Evolutionary conservation across 2,888 invertebrate genomes (phyloP).

Genomic region (Rapana venosa): DNA sequence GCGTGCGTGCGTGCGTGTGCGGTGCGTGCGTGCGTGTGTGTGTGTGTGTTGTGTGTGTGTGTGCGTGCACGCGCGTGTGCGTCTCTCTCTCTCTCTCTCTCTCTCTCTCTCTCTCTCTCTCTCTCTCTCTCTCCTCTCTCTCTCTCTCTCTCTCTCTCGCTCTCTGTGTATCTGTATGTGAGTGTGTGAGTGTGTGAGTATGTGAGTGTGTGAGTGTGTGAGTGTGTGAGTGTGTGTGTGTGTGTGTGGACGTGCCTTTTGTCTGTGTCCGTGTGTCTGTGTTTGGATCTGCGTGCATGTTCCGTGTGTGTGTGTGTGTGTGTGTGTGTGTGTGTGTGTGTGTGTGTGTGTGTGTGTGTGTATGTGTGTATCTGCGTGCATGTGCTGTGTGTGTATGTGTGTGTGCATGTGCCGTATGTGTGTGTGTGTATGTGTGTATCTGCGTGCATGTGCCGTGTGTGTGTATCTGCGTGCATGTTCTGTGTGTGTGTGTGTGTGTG

Average conservation of each 20-base stretch:
- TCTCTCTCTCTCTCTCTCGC: not conserved
- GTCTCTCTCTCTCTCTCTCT: not conserved
- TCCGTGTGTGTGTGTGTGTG: no score
- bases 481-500: no score
- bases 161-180: not conserved
- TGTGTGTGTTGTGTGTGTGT: not conserved
- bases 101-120: not conserved
- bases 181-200: not conserved
- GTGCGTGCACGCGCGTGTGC: not conserved
- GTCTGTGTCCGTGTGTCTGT: no score
- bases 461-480: no score
- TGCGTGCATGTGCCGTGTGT: no score
- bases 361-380: not conserved
- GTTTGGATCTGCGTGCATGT: no score
- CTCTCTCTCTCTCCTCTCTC: not conserved
- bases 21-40: not conserved
- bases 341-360: not conserved
- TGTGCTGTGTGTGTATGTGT: no score
- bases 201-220: not conserved
- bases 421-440: no score
- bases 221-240: not conserved
- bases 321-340: no score
- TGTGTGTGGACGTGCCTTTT: not conserved
- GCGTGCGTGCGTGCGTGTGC: no score
- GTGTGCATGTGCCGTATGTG: no score